Evolutionary conservation across 1,140 invertebrate genomes (phyloP), one percentile per base, ranked within the genome.

Genomic region (Euschistus heros): DNA sequence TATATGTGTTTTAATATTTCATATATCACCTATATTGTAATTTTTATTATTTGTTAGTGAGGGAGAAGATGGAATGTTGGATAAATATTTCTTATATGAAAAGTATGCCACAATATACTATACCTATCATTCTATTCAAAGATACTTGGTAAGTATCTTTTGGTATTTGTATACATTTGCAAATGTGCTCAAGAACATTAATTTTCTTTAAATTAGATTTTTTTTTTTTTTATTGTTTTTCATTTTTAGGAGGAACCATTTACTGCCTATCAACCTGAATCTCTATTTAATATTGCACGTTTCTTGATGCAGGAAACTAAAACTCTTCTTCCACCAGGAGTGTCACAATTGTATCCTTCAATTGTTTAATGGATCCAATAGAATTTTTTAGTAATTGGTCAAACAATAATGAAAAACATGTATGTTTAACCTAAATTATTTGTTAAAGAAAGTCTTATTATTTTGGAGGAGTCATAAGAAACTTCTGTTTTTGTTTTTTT

Each of bases 71-170:
- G 73, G 78, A 66, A 79, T 84, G 73, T 76, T 87, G 67, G 70
- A 79, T 6, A 87, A 89, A 75, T 93, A 88, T 71, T 75, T 81
- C 66, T 80, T 86, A 68, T 86, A 87, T 75, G 84, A 92, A 70
- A 81, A 81, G 54, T 82, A 87, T 68, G 91, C 95, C 20, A 89
- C 91, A 69, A 84, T 96, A 66, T 99, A 98, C 78, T 97, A 97
- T 77, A 92, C 92, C n/a, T 99, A 97, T 77, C 88, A 97, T 73
- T 84, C 87, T 33, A 88, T 98, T 61, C 89, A 96, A 73, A 84
- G 87, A 73, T 98, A 94, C 78, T 84, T 94, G 72, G 86, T 88
- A 76, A 74, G 74, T 73, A 55, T 10, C 65, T 1, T 37, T 69
- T 6, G 42, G 46, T 57, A n/a, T 33, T 37, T 44, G 42, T 44